Conservation (phyloP, 53 echinoderm and acorn worm genomes). For the Antedon mediterranea region DNA sequence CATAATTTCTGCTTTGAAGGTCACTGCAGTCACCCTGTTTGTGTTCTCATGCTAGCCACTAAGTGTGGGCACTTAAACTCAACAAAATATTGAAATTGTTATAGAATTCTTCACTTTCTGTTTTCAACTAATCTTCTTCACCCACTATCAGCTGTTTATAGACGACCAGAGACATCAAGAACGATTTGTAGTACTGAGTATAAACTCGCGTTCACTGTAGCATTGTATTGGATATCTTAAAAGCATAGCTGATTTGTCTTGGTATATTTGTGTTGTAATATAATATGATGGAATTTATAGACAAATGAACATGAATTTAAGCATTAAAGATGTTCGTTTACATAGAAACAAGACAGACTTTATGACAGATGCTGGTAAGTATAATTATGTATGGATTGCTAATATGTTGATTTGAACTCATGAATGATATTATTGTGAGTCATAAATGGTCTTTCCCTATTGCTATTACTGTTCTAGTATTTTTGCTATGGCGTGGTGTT, state of each 20-base stretch:
- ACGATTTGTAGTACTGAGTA: too few relatives aligned
- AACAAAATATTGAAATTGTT: not conserved
- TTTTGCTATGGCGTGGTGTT: too few relatives aligned
- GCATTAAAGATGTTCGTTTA: not conserved
- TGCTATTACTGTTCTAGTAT: too few relatives aligned
- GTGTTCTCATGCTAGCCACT: not conserved
- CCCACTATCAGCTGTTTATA: not conserved
- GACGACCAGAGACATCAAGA: too few relatives aligned
- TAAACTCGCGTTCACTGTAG: too few relatives aligned
- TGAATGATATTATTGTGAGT: not conserved
- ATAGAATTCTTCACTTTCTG: not conserved
- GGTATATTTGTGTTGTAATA: not conserved
- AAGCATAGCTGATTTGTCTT: too few relatives aligned
- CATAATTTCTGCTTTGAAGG: not conserved
- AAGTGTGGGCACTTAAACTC: not conserved
- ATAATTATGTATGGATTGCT: not conserved
- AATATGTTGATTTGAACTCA: not conserved
- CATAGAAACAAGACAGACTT: not conserved
- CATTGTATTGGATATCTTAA: too few relatives aligned
- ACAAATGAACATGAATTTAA: not conserved
- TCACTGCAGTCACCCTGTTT: not conserved
- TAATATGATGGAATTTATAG: not conserved
- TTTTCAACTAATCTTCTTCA: not conserved
- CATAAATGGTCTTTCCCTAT: not conserved
- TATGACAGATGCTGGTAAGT: not conserved